A percentile compares a stretch with the other conserved stretches of the same genome.
These are phyloP conservation scores for Pseudorectes ferrugineus DNA, from an alignment of 2,113 vertebrate species.

Conservation along the genomic window DNA sequence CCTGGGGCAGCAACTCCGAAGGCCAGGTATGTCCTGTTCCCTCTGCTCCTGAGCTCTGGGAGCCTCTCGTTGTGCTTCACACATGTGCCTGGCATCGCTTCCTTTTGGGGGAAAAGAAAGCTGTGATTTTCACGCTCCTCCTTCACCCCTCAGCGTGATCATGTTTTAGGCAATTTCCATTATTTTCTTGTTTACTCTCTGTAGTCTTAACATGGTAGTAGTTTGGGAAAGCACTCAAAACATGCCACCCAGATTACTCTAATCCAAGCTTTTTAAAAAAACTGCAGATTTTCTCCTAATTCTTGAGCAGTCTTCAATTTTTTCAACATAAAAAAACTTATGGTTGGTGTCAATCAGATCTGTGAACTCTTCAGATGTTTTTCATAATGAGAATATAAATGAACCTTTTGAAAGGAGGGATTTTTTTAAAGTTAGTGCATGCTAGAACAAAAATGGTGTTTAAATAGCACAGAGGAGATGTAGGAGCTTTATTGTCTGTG, in stretches of 20 bases:
- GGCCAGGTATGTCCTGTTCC: conserved; percentile 70
- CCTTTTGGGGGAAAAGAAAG: neutral
- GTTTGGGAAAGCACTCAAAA: neutral
- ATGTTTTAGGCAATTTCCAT: rapidly evolving
- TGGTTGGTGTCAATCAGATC: neutral
- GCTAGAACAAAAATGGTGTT: neutral
- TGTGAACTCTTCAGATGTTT: neutral
- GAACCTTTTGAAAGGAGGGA: neutral
- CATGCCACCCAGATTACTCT: neutral
- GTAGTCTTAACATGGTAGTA: neutral
- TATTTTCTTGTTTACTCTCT: neutral
- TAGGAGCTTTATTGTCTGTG: neutral
- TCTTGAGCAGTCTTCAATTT: neutral
- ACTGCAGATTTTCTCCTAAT: neutral
- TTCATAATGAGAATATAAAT: neutral
- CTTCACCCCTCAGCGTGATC: rapidly evolving
- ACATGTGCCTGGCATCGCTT: neutral
- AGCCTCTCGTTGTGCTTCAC: too few species aligned
- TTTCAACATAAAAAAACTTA: neutral
- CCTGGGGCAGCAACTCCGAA: conserved; percentile 86
- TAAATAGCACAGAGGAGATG: neutral
- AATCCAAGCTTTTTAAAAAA: neutral
- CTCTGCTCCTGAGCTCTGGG: neutral
- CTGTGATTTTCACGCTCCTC: neutral
- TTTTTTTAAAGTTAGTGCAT: neutral